Conservation (phyloP, 2,888 invertebrate genomes). For the Craniophora ligustri region DNA sequence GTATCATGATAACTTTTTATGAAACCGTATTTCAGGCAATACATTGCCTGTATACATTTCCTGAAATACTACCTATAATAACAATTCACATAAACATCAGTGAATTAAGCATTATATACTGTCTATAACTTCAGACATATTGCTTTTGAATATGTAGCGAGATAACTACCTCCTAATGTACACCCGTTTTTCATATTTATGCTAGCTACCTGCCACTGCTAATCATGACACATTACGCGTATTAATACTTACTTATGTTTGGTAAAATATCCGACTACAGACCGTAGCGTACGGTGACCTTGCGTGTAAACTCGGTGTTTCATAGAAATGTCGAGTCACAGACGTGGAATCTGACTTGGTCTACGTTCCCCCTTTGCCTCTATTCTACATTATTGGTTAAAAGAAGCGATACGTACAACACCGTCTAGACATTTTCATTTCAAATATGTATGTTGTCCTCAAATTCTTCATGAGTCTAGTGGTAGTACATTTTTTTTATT, state of each 20-base stretch:
- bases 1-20: too few relatives aligned
- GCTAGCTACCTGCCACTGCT: neutral
- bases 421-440: constrained; percentile 31
- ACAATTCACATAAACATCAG: too few relatives aligned
- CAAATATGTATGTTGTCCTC: constrained; percentile 7
- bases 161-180: too few relatives aligned
- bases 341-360: constrained; percentile 33
- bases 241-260: neutral
- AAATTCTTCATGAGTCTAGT: too few relatives aligned
- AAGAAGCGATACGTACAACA: neutral
- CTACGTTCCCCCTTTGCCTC: constrained; percentile 4
- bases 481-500: too few relatives aligned
- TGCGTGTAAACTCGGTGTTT: constrained; percentile 18
- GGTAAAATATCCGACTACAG: neutral
- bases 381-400: neutral
- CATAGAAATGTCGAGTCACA: constrained; percentile 34
- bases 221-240: neutral
- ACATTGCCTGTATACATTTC: too few relatives aligned
- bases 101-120: too few relatives aligned
- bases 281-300: constrained; percentile 14
- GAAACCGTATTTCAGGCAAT: too few relatives aligned
- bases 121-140: too few relatives aligned
- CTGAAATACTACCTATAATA: too few relatives aligned
- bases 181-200: neutral
- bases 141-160: too few relatives aligned